Evolutionary conservation across 1,140 invertebrate genomes (phyloP), one percentile per base, ranked within the genome.

Genomic region (Drosophila sp.): DNA sequence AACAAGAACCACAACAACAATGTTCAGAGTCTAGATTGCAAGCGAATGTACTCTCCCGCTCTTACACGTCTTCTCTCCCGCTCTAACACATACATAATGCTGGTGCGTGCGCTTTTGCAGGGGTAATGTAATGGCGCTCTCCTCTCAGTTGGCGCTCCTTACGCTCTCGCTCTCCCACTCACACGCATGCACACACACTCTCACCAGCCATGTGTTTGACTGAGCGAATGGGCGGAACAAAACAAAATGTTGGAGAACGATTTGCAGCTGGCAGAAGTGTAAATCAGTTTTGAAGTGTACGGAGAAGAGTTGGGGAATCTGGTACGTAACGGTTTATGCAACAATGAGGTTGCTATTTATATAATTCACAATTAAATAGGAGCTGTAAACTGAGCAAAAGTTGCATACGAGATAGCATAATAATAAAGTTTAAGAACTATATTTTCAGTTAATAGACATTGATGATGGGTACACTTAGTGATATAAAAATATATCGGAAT

Each of bases 291-390:
- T 63, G 27, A 7, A 29, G 27, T 29, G 27, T 18, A 18, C 56
- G 62, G 27, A 66, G 53, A 29, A 34, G 13, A 18, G 56, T 29
- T 51, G 41, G 66, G 34, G 59, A 43, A 67, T 46, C 45, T 27
- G 21, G 58, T 16, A 72, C 80, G 72, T 80, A 80, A 83, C 65
- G 66, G 54, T 82, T 86, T 86, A 86, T 86, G 78, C 83, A 86
- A 86, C 83, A 64, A 66, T 76, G 76, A 67, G 63, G 51, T 40
- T 58, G 74, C 46, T 14, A 74, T 82, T 83, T 87, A 86, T 73
- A 70, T 87, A 86, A 82, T 72, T 56, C 46, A 56, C 27, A 83
- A 80, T 84, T 74, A 77, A 84, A 76, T 51, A 25, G 65, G 14
- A 40, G n/a, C 50, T 58, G 14, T 51, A 54, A 54, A 63, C 27